phyloP scores from a whole-genome alignment of 2,113 vertebrate genomes.

The Acanthochromis polyacanthus region DNA sequence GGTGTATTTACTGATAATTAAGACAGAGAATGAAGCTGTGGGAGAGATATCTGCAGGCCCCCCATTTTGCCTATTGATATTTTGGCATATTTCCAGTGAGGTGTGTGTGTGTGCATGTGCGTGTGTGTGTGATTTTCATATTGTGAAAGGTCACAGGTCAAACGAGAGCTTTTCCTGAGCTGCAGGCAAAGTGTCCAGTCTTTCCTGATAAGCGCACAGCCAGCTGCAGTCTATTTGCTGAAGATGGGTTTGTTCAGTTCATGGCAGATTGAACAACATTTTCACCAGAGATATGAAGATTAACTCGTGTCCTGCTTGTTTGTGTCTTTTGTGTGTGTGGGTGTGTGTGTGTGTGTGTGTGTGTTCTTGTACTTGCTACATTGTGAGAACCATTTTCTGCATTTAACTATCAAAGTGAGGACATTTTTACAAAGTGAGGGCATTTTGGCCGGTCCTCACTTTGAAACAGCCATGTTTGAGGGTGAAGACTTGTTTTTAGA shows the following conservation, averaged over 20 bases:
- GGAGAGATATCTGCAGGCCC: conserved; percentile 20
- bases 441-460: no score
- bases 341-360: not conserved
- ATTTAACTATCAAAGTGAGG: no score
- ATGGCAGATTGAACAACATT: conserved; percentile 32
- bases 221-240: conserved; percentile 29
- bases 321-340: conserved; percentile 22
- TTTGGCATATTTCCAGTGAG: conserved; percentile 26
- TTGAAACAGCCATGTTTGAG: no score
- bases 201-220: conserved; percentile 47
- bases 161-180: conserved; percentile 39
- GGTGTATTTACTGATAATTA: conserved; percentile 15
- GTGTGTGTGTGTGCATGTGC: not conserved
- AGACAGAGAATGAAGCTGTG: conserved; percentile 3
- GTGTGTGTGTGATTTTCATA: conserved; percentile 20
- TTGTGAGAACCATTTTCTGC: no score
- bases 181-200: conserved; percentile 39
- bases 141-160: conserved; percentile 45
- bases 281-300: conserved; percentile 41
- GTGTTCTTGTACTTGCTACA: no score
- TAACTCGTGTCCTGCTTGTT: conserved; percentile 41
- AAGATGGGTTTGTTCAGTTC: conserved; percentile 39
- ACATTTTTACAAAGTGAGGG: no score
- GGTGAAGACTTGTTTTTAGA: no score
- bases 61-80: conserved; percentile 16